These are phyloP conservation scores for Cryptotis parvus DNA, from an alignment of 2,113 vertebrate species.

Conservation along the genomic window DNA sequence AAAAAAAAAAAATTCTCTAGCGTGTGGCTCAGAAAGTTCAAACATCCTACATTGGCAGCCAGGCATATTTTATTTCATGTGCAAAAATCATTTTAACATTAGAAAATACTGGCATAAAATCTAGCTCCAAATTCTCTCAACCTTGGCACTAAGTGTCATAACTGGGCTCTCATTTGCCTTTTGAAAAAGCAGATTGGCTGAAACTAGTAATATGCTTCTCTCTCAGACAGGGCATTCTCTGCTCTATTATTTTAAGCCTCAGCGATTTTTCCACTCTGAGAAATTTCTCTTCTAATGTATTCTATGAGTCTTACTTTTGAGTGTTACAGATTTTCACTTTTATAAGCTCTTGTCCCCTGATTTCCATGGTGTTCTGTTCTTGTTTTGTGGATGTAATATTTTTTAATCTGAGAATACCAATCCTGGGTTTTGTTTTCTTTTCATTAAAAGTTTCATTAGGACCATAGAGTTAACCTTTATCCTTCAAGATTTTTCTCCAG, in stretches of 20 bases:
- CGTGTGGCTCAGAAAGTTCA: neutral
- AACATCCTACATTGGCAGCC: neutral
- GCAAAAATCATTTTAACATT: slow-evolving; percentile 4
- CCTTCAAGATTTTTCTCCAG: neutral
- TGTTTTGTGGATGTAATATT: neutral
- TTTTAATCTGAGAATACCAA: neutral
- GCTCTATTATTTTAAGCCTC: neutral
- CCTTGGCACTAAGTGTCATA: neutral
- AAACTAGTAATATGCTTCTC: neutral
- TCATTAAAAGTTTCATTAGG: neutral
- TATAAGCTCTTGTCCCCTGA: neutral
- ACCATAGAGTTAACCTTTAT: neutral
- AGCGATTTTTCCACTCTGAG: neutral
- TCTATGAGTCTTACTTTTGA: neutral
- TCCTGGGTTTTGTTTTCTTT: neutral
- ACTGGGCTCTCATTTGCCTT: neutral
- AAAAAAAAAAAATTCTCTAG: no score
- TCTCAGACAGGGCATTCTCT: neutral
- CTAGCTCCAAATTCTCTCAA: neutral
- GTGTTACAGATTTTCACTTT: slow-evolving; percentile 5
- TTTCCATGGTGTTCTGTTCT: slow-evolving; percentile 22
- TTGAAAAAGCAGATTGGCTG: neutral
- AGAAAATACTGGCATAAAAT: neutral
- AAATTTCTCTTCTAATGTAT: slow-evolving; percentile 15
- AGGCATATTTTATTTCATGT: neutral